Percentiles rank a stretch among this genome's conserved stretches.
Conservation (phyloP, 2,113 vertebrate genomes). For the Oceanodroma tethys region DNA sequence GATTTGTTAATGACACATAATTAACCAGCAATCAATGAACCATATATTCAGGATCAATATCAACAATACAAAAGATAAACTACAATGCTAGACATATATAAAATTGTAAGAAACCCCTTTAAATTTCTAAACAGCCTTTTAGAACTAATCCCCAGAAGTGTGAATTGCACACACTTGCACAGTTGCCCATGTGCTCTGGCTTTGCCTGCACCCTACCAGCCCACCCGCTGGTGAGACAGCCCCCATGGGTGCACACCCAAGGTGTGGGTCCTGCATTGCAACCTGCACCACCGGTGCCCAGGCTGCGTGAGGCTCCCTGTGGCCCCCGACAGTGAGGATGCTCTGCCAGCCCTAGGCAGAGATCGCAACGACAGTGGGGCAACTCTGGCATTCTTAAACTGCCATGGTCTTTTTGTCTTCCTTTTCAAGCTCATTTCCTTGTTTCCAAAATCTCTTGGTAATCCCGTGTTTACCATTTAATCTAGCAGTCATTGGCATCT, state of each 20-base stretch:
- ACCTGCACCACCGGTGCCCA: rapidly evolving
- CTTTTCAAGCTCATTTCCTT: not conserved
- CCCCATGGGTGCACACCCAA: rapidly evolving
- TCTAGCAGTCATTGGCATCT: not conserved
- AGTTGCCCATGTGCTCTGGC: not conserved
- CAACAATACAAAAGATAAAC: not conserved
- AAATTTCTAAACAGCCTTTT: not conserved
- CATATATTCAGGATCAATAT: not conserved
- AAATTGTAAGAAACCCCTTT: not conserved
- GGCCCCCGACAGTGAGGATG: rapidly evolving
- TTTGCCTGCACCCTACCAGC: not conserved
- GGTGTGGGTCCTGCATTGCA: not conserved
- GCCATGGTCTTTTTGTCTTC: not conserved
- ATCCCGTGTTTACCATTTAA: not conserved
- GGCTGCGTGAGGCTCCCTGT: rapidly evolving
- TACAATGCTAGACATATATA: not conserved
- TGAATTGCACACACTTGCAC: not conserved
- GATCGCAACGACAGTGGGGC: rapidly evolving
- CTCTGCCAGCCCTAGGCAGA: not conserved
- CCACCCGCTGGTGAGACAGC: not conserved
- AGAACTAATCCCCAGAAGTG: not conserved
- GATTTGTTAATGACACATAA: not conserved
- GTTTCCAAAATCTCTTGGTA: not conserved
- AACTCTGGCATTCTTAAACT: not conserved
- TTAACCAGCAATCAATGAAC: not conserved